Evolutionary conservation across 2,888 invertebrate species (phyloP).

Genomic region (Papilio protenor): DNA sequence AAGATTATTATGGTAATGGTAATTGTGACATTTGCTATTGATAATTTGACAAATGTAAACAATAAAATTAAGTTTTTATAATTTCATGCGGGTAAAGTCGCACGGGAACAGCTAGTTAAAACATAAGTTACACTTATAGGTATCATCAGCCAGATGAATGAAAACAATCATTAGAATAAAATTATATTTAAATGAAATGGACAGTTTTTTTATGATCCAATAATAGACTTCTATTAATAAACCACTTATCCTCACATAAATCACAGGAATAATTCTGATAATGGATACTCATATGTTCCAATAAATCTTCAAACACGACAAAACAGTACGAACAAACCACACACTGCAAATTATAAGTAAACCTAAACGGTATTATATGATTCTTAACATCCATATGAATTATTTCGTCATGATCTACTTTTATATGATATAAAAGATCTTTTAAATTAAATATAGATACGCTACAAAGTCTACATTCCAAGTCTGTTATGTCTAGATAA

Average conservation of each 20-base stretch:
- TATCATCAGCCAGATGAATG: background rate
- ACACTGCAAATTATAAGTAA: slow-evolving; percentile 55
- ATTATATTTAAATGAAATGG: slow-evolving; percentile 28
- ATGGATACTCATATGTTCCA: slow-evolving; percentile 64
- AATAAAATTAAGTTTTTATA: too few relatives aligned
- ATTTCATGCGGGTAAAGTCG: too few relatives aligned
- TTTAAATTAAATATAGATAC: slow-evolving; percentile 56
- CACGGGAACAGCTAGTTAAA: too few relatives aligned
- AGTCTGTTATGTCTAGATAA: slow-evolving; percentile 65
- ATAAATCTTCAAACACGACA: slow-evolving; percentile 52
- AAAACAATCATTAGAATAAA: background rate
- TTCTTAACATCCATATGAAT: slow-evolving; percentile 68
- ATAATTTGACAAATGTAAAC: too few relatives aligned
- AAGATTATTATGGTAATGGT: too few relatives aligned
- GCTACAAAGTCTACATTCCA: slow-evolving; percentile 64
- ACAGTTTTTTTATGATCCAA: slow-evolving; percentile 40
- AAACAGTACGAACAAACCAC: slow-evolving; percentile 55
- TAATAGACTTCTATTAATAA: slow-evolving; percentile 49
- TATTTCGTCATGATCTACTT: slow-evolving; percentile 55
- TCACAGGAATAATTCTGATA: slow-evolving; percentile 63
- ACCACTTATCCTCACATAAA: slow-evolving; percentile 54
- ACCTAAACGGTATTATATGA: slow-evolving; percentile 62
- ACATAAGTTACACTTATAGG: too few relatives aligned
- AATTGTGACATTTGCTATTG: too few relatives aligned
- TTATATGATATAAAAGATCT: slow-evolving; percentile 64